Conservation (phyloP, 2,113 vertebrate species). For the Trochalopteron elliotii region DNA sequence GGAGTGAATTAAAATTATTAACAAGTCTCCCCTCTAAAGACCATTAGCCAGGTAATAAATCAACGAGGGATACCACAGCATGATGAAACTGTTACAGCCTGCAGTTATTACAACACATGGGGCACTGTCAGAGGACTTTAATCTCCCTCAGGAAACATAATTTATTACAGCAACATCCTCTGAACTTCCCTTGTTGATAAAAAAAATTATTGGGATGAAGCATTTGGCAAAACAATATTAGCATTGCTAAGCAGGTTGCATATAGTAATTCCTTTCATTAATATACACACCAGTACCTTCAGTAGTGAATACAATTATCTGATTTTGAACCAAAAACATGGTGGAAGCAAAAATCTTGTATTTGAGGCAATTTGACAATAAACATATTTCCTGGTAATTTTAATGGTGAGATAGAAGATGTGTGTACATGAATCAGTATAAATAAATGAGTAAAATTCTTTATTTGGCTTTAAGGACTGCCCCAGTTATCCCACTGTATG, state of each 20-base stretch:
- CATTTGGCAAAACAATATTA: background rate
- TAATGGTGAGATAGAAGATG: background rate
- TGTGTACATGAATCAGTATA: background rate
- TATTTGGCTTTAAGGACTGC: background rate
- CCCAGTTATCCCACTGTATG: background rate
- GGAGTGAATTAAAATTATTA: constrained; percentile 55
- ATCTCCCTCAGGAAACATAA: constrained; percentile 21
- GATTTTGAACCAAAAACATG: background rate
- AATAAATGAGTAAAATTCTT: background rate
- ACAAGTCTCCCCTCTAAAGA: constrained; percentile 24
- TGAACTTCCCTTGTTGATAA: background rate
- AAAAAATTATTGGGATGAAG: background rate
- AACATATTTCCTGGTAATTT: background rate
- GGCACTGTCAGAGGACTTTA: constrained; percentile 4
- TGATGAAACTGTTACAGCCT: constrained; percentile 49
- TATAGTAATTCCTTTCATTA: background rate
- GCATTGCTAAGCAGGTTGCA: background rate
- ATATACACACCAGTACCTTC: background rate
- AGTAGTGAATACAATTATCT: background rate
- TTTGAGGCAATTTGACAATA: background rate
- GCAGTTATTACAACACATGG: constrained; percentile 60
- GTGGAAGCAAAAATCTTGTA: background rate
- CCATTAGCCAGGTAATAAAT: constrained; percentile 50
- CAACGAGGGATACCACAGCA: constrained; percentile 12
- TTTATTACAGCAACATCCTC: constrained; percentile 11